phyloP scores from a whole-genome alignment of 2,797 vertebrate genomes.

The Bradypodion ventrale region DNA sequence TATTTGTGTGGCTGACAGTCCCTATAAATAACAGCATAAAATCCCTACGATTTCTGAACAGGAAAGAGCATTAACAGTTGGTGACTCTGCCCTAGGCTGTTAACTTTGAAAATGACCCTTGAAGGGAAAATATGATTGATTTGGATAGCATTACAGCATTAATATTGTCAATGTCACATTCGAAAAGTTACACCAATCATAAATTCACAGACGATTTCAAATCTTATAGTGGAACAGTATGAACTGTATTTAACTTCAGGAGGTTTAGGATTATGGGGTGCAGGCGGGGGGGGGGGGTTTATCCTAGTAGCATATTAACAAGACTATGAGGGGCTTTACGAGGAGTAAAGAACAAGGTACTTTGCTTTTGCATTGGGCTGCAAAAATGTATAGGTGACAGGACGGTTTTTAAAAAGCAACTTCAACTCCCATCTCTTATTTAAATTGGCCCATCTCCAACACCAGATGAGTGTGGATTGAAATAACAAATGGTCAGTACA shows the following conservation, averaged over 20 bases:
- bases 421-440: slow-evolving; percentile 15
- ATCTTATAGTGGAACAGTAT: neutral
- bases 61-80: slow-evolving; percentile 34
- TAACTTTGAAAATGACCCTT: slow-evolving; percentile 55
- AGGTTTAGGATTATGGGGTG: neutral
- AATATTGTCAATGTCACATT: slow-evolving; percentile 28
- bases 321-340: neutral
- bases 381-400: neutral
- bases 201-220: slow-evolving; percentile 3
- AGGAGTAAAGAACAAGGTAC: neutral
- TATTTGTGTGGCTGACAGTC: neutral
- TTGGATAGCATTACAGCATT: slow-evolving; percentile 20
- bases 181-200: slow-evolving; percentile 36
- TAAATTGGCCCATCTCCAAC: neutral
- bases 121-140: slow-evolving; percentile 36
- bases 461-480: neutral
- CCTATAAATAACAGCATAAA: neutral
- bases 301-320: slow-evolving; percentile 1
- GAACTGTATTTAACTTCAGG: neutral
- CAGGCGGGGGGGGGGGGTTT: no score
- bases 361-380: neutral
- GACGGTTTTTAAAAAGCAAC: slow-evolving; percentile 11
- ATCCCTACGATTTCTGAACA: slow-evolving; percentile 25
- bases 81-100: slow-evolving; percentile 14
- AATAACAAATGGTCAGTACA: slow-evolving; percentile 14